Conservation (phyloP, 2,113 vertebrate species). For the Tinamus guttatus region DNA sequence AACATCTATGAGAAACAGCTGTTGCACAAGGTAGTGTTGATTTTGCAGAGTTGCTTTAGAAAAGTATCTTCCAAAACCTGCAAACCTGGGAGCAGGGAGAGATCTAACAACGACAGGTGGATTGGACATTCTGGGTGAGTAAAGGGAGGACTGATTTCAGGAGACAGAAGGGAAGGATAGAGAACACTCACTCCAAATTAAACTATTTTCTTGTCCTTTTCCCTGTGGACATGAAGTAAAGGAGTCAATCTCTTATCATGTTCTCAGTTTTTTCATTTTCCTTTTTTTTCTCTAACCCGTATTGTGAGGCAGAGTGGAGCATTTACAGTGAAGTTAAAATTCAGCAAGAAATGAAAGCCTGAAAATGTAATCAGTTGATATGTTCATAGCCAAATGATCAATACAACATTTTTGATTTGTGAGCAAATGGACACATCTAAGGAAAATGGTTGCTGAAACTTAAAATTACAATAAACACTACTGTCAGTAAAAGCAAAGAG, state of each 20-base stretch:
- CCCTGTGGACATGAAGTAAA: background rate
- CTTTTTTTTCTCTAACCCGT: background rate
- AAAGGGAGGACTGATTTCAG: background rate
- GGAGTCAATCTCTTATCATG: background rate
- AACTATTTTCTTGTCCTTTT: background rate
- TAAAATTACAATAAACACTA: background rate
- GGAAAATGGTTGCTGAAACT: background rate
- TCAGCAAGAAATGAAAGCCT: background rate
- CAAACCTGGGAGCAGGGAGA: background rate
- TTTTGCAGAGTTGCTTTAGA: background rate
- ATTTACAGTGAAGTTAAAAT: background rate
- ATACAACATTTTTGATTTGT: background rate
- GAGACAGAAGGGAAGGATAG: background rate
- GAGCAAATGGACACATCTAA: background rate
- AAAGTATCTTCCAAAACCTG: background rate
- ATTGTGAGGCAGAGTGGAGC: background rate
- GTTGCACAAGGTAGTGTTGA: background rate
- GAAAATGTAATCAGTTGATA: background rate
- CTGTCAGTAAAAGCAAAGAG: background rate
- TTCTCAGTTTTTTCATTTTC: background rate
- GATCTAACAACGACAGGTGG: background rate
- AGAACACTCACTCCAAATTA: background rate
- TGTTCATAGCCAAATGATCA: background rate
- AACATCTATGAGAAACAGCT: slow-evolving; percentile 4
- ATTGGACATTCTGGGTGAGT: background rate